Percentiles rank a stretch among this genome's conserved stretches.
Evolutionary conservation across 2,888 invertebrate species (phyloP).

Genomic region (Zaprionus bogoriensis): DNA sequence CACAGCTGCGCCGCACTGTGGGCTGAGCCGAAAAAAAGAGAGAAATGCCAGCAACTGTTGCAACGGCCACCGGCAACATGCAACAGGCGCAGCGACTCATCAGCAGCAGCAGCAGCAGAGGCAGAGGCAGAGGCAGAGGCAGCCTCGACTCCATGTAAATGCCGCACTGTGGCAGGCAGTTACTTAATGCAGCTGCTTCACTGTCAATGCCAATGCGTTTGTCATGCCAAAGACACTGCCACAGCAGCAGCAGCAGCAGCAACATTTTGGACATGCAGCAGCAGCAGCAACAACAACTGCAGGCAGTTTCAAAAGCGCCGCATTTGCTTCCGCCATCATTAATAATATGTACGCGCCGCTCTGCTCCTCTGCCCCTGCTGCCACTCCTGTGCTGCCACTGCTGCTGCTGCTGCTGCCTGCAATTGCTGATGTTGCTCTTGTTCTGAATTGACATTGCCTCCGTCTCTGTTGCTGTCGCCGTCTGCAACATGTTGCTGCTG

Average conservation of each 20-base stretch:
- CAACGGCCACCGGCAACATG: background rate
- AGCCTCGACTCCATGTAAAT: slow-evolving; percentile 35
- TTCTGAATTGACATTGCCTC: slow-evolving; percentile 53
- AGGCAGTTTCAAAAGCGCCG: slow-evolving; percentile 64
- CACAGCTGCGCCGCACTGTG: slow-evolving; percentile 30
- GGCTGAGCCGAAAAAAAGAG: slow-evolving; percentile 20
- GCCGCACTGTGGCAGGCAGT: slow-evolving; percentile 23
- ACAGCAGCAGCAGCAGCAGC: slow-evolving; percentile 32
- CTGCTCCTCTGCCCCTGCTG: too few species aligned
- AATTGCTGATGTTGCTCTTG: slow-evolving; percentile 56
- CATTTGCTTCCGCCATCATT: slow-evolving; percentile 72
- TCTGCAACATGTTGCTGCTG: slow-evolving; percentile 62
- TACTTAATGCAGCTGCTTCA: slow-evolving; percentile 37
- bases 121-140: too few species aligned
- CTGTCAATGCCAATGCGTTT: slow-evolving; percentile 71
- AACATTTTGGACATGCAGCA: slow-evolving; percentile 57
- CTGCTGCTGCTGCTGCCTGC: slow-evolving; percentile 26
- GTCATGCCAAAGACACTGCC: slow-evolving; percentile 58
- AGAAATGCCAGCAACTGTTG: slow-evolving; percentile 29
- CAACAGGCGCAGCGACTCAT: slow-evolving; percentile 31
- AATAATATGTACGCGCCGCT: slow-evolving; percentile 67
- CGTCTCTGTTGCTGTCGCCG: slow-evolving; percentile 13
- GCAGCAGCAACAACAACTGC: slow-evolving; percentile 22
- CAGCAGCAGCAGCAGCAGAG: too few species aligned
- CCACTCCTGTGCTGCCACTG: slow-evolving; percentile 15